Evolutionary conservation across 2,888 invertebrate species (phyloP).

Genomic region (Malthinus seriepunctatus): DNA sequence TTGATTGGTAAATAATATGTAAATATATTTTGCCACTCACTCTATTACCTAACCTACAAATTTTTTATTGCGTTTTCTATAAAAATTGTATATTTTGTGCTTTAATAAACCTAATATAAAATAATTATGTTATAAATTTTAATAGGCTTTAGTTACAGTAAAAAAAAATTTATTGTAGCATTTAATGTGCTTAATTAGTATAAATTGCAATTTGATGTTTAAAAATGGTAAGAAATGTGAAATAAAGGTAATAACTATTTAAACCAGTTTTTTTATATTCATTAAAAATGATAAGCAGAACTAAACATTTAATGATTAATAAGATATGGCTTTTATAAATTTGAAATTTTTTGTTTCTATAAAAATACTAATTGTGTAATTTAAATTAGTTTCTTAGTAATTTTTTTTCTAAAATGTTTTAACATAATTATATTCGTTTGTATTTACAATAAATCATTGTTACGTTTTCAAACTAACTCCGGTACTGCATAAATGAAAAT

Average conservation of each 20-base stretch:
- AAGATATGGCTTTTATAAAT: not conserved
- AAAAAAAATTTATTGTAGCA: not conserved
- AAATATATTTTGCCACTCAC: too few species aligned
- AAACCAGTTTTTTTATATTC: constrained; percentile 2
- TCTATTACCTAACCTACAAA: too few species aligned
- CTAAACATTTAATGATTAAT: constrained; percentile 2
- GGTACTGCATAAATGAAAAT: constrained; percentile 3
- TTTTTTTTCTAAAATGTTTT: constrained; percentile 1
- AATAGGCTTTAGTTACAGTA: not conserved
- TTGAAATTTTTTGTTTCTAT: not conserved
- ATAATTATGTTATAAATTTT: constrained; percentile 7
- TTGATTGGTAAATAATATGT: too few species aligned
- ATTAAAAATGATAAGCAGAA: not conserved
- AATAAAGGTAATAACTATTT: not conserved
- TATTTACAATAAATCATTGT: not conserved
- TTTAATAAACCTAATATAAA: too few species aligned
- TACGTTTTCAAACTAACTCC: not conserved
- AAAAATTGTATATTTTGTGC: too few species aligned
- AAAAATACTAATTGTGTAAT: too few species aligned
- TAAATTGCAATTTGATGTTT: constrained; percentile 3
- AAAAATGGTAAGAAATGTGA: constrained; percentile 5
- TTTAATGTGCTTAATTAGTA: constrained; percentile 2
- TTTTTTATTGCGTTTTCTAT: too few species aligned
- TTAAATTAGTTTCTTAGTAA: not conserved
- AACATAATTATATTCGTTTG: not conserved